Evolutionary conservation across 2,113 vertebrate species (phyloP), one percentile per base, ranked within the genome.

Genomic region (Tamias sibiricus): DNA sequence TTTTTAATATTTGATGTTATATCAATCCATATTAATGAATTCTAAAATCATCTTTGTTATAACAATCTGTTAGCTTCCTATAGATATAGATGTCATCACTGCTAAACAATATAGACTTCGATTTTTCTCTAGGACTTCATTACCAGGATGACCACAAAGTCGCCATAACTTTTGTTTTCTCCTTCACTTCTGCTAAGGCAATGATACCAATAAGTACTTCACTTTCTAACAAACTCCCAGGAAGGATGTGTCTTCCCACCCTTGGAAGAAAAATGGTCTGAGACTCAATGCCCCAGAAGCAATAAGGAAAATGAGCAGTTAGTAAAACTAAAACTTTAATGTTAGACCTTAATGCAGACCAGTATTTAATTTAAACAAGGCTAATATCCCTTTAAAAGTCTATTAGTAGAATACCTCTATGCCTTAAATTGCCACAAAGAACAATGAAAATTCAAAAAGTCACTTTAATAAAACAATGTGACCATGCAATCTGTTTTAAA

Each of bases 401-500:
- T 30, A 42, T 52, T 35, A 75, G 20, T 85, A 10, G n/a, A 32
- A 59, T 76, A 37, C 59, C 24, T 6, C 26, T 95, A 68, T 91
- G 30, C n/a, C 35, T 96, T 94, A 90, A 96, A 84, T 49, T 66
- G 57, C 11, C 62, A 32, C 42, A 85, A 89, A 95, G 69, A 49
- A 26, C 20, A 95, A 94, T 96, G 59, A 96, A 20, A n/a, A 28
- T 26, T 44, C 83, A 81, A 49, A 87, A 95, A 87, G 69, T 93
- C 44, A 35, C 90, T 97, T 97, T 81, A 85, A 93, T 49, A 87
- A 87, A 84, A 91, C n/a, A 94, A 95, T 64, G 44, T 66, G 87
- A 94, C 90, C 40, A 87, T 97, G 64, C 75, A 68, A 80, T 87
- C 87, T 96, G 83, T 90, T 97, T 98, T 96, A 85, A 91, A 3